Percentiles rank a stretch among this genome's conserved stretches.
Evolutionary conservation across 2,113 vertebrate species (phyloP).

Genomic region (Cyprinodon brontotheroides): DNA sequence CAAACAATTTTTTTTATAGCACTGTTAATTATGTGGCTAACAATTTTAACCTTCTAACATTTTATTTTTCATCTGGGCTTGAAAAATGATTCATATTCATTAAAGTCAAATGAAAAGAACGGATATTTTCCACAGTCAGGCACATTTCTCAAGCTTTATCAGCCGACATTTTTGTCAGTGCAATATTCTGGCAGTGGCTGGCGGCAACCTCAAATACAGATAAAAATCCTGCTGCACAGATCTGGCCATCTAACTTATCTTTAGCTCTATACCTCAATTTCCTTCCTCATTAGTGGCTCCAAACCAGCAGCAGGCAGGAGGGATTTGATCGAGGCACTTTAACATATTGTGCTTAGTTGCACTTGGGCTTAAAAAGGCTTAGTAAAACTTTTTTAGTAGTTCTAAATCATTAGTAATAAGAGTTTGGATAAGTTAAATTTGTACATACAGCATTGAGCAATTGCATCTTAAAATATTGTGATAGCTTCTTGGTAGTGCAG

Average conservation of each 20-base stretch:
- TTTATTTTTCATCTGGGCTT: not conserved
- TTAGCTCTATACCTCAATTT: not conserved
- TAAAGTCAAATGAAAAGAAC: not conserved
- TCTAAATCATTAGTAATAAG: not conserved
- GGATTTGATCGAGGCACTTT: not conserved
- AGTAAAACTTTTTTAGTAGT: not conserved
- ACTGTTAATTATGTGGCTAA: not conserved
- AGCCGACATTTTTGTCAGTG: conserved; percentile 2
- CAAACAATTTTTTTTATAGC: not conserved
- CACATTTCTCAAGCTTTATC: conserved; percentile 7
- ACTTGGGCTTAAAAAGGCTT: not conserved
- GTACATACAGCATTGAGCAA: too few species aligned
- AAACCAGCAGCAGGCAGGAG: not conserved
- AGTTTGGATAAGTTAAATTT: not conserved
- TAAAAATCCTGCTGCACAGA: not conserved
- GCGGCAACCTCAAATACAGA: not conserved
- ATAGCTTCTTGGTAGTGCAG: not conserved
- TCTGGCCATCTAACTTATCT: not conserved
- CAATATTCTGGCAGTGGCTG: not conserved
- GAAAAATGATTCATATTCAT: not conserved
- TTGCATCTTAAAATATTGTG: not conserved
- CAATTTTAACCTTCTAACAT: not conserved
- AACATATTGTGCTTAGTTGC: not conserved
- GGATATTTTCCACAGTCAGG: not conserved
- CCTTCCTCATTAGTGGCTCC: not conserved